Conservation (phyloP, 2,888 invertebrate genomes). For the Sabatieria punctata region DNA sequence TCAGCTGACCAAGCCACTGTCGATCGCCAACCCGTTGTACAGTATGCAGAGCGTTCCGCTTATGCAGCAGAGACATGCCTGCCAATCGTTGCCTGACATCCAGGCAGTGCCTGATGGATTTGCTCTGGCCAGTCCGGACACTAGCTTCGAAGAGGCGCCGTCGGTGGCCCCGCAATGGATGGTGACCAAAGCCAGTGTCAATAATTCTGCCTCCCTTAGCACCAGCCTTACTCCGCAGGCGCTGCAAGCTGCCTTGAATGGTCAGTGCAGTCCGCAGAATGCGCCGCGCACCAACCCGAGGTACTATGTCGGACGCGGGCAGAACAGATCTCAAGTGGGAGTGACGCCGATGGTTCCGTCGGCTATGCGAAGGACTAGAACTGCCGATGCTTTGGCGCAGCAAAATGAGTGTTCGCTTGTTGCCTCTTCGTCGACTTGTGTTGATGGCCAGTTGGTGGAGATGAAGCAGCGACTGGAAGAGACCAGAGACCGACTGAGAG, state of each 20-base stretch:
- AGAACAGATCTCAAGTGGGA: not conserved
- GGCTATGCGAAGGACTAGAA: not conserved
- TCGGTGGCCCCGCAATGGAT: not conserved
- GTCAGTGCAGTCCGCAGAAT: not conserved
- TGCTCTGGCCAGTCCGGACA: not conserved
- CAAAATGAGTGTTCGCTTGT: no score
- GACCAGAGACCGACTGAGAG: constrained; percentile 3
- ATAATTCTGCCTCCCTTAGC: not conserved
- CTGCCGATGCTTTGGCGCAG: not conserved
- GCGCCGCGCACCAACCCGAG: constrained; percentile 7
- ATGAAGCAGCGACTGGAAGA: constrained; percentile 7
- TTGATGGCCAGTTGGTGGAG: not conserved
- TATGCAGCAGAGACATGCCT: not conserved
- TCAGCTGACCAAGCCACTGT: not conserved
- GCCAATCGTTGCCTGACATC: constrained; percentile 1
- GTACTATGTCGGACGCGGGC: not conserved
- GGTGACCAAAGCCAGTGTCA: not conserved
- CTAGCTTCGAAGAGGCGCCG: constrained; percentile 1
- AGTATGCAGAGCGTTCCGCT: constrained; percentile 8
- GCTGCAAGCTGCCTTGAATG: not conserved
- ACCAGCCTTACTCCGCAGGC: not conserved
- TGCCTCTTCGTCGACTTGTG: not conserved
- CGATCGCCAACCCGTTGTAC: constrained; percentile 10
- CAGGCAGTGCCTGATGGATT: not conserved
- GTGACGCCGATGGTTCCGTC: not conserved